These are phyloP conservation scores for Ophion obscuratus DNA, from an alignment of 2,888 invertebrate species.

Conservation along the genomic window DNA sequence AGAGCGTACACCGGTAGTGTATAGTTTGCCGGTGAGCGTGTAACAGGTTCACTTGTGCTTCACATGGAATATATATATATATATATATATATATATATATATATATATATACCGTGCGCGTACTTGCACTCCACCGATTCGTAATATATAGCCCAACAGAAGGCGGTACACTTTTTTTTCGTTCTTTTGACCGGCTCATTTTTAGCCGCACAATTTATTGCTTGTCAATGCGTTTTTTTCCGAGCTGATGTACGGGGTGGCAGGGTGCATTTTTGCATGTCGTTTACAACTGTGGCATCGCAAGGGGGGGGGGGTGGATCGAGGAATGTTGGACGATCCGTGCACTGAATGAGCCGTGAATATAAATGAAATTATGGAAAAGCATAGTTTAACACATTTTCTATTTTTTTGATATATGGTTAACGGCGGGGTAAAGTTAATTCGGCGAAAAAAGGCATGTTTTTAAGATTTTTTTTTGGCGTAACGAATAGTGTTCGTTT, in stretches of 20 bases:
- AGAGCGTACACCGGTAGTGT: conserved; percentile 64
- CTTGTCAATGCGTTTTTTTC: background rate
- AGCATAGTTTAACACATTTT: too few relatives aligned
- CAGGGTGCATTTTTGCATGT: too few relatives aligned
- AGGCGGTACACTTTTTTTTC: background rate
- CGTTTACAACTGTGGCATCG: too few relatives aligned
- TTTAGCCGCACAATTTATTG: background rate
- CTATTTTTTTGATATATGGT: too few relatives aligned
- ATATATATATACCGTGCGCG: background rate
- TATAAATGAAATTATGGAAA: too few relatives aligned
- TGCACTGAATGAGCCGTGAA: too few relatives aligned
- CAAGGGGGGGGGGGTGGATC: too few relatives aligned
- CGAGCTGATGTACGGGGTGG: background rate
- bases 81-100: background rate
- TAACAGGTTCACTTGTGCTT: conserved; percentile 64
- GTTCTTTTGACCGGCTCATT: background rate
- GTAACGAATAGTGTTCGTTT: too few relatives aligned
- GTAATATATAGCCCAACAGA: conserved; percentile 9
- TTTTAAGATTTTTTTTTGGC: too few relatives aligned
- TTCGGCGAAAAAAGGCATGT: too few relatives aligned
- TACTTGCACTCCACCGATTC: conserved; percentile 9
- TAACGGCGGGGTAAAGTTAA: too few relatives aligned
- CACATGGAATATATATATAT: background rate
- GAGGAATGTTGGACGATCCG: too few relatives aligned
- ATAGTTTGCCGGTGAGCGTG: conserved; percentile 59